Percentiles rank a stretch among this genome's conserved stretches.
phyloP scores from a whole-genome alignment of 30 jellyfish, hydroid and myxozoan species.

The Pelagia noctiluca region DNA sequence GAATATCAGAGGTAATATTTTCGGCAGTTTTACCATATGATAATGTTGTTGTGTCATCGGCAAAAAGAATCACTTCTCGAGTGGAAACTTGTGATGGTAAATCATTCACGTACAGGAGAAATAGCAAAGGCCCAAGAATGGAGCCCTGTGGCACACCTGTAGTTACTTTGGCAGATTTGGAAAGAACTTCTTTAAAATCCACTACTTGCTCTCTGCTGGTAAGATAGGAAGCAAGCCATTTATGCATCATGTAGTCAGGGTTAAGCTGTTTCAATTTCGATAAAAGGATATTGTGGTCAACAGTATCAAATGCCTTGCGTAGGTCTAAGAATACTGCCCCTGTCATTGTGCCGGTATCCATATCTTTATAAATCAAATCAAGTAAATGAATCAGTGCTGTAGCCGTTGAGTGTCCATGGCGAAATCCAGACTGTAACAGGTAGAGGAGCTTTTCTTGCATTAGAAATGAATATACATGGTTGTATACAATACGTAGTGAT shows the following conservation, averaged over 20 bases:
- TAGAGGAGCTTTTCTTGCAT: too few species aligned
- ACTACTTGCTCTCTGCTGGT: conserved; percentile 39
- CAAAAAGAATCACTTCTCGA: neutral
- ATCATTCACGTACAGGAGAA: conserved; percentile 12
- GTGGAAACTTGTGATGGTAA: neutral
- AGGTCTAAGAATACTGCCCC: conserved; percentile 43
- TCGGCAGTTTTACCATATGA: too few species aligned
- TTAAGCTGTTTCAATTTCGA: conserved; percentile 27
- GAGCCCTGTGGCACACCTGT: conserved; percentile 67
- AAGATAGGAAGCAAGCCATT: conserved; percentile 50
- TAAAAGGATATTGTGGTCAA: conserved; percentile 30
- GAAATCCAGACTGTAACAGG: conserved; percentile 20
- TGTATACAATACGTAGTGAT: too few species aligned
- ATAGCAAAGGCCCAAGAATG: conserved; percentile 43
- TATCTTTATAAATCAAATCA: conserved; percentile 20
- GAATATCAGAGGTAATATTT: too few species aligned
- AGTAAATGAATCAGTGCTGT: conserved; percentile 3
- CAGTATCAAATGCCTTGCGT: conserved; percentile 64
- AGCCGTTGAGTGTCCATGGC: neutral
- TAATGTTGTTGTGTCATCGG: conserved; percentile 29
- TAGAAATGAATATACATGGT: too few species aligned
- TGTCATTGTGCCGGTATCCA: conserved; percentile 19
- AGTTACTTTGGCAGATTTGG: conserved; percentile 9
- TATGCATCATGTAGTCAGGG: conserved; percentile 2
- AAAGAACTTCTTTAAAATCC: conserved; percentile 34